These are phyloP conservation scores for Oceanodroma tethys DNA, from an alignment of 2,113 vertebrate species.

Conservation along the genomic window DNA sequence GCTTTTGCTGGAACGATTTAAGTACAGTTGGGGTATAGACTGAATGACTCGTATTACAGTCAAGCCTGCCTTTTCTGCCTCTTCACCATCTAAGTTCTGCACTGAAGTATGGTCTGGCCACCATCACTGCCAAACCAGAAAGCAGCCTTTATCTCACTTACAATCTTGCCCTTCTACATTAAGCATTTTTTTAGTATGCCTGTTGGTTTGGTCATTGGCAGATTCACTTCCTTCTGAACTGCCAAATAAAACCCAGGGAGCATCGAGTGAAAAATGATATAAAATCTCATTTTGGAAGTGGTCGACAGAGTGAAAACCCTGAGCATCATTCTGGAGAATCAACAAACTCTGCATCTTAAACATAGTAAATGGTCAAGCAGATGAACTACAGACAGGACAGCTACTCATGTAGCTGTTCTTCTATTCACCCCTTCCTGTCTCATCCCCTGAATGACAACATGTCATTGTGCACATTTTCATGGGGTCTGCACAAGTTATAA, in stretches of 20 bases:
- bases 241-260: neutral
- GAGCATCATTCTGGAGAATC: neutral
- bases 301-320: neutral
- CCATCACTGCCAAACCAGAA: neutral
- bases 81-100: neutral
- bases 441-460: neutral
- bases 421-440: neutral
- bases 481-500: neutral
- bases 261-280: neutral
- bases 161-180: neutral
- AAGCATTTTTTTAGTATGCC: neutral
- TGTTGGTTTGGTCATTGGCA: neutral
- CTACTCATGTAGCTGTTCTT: neutral
- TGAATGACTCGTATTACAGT: neutral
- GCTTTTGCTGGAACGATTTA: neutral
- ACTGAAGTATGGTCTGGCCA: constrained; percentile 1
- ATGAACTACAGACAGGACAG: neutral
- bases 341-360: neutral
- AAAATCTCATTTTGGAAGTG: neutral
- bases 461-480: neutral
- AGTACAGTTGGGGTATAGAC: neutral
- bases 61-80: constrained; percentile 13
- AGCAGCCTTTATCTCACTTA: constrained; percentile 4
- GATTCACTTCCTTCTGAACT: neutral
- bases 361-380: neutral